Base-by-base conservation (phyloP, 2,797 vertebrate genomes). In the Rachycentron canadum region DNA sequence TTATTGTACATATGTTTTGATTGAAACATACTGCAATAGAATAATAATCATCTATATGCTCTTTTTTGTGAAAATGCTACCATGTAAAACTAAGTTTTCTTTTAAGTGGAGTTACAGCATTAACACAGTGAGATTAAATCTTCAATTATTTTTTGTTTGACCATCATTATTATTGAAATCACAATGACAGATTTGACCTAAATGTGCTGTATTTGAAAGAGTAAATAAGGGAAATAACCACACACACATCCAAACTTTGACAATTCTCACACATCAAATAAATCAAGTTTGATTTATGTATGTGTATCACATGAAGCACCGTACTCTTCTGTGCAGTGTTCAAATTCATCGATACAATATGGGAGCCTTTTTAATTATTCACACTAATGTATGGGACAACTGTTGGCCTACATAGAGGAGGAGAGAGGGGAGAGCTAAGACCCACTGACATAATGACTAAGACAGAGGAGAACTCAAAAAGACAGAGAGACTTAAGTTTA, bases 361-460 rank as follows among this genome's bases (percentile, higher is more conserved):
- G 80, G 40, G 50, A 53, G 58, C 40, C 23, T 55, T 71, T 78
- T 79, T 77, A 85, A 86, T 89, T 69, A 88, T 87, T 89, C 75
- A 84, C 73, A 53, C 25, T 30, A 69, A 73, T 68, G 78, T 78
- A 80, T 81, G 81, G 79, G 81, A 73, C 81, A 82, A 86, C 34
- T 79, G 72, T 78, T 89, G 84, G 47, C 83, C 85, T 82, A 67
- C 41, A 84, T 77, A 77, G 71, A 23, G 16, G 34, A 38, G 45
- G 57, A 36, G 41, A 13, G 45, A 52, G 36, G 34, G 32, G 21
- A 28, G 53, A 52, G 49, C 25, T n/a, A n/a, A 53, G 32, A 26
- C 23, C 25, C 14, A 0, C 23, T 49, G 49, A 41, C 63, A 49
- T 17, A 38, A 38, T 64, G 41, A 65, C 61, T 64, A 19, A 55